Conservation (phyloP, 2,888 invertebrate species). For the Erebia aethiops region DNA sequence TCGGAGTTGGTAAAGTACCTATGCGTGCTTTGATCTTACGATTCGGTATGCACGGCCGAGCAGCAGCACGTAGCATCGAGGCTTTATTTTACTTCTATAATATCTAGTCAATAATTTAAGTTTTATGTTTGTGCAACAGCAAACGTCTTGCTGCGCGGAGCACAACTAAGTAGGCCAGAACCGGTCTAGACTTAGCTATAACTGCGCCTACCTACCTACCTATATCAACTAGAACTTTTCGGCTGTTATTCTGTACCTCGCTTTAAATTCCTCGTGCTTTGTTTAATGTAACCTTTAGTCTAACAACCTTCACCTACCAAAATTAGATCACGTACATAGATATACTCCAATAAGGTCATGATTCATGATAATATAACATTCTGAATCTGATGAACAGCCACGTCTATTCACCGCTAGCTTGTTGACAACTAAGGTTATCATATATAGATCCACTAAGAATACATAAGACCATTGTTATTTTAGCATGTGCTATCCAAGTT, state of each 20-base stretch:
- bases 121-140: constrained; percentile 77
- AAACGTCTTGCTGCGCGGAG: constrained; percentile 62
- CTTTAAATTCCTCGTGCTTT: constrained; percentile 30
- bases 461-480: constrained; percentile 21
- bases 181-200: constrained; percentile 41
- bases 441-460: constrained; percentile 25
- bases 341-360: constrained; percentile 44
- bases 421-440: constrained; percentile 39
- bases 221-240: constrained; percentile 35
- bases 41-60: constrained; percentile 81
- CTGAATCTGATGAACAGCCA: constrained; percentile 40
- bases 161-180: constrained; percentile 46
- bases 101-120: constrained; percentile 79
- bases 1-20: constrained; percentile 74
- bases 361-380: constrained; percentile 42
- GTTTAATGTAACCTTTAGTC: constrained; percentile 37
- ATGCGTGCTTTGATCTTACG: constrained; percentile 83
- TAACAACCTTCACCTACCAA: constrained; percentile 44
- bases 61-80: constrained; percentile 74
- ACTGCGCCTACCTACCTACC: constrained; percentile 3
- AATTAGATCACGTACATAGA: constrained; percentile 47
- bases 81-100: constrained; percentile 78
- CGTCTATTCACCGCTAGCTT: constrained; percentile 27
- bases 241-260: constrained; percentile 25
- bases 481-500: not conserved